These are phyloP conservation scores for Leptopilina clavipes DNA, from an alignment of 1,140 invertebrate genomes.

Conservation along the genomic window DNA sequence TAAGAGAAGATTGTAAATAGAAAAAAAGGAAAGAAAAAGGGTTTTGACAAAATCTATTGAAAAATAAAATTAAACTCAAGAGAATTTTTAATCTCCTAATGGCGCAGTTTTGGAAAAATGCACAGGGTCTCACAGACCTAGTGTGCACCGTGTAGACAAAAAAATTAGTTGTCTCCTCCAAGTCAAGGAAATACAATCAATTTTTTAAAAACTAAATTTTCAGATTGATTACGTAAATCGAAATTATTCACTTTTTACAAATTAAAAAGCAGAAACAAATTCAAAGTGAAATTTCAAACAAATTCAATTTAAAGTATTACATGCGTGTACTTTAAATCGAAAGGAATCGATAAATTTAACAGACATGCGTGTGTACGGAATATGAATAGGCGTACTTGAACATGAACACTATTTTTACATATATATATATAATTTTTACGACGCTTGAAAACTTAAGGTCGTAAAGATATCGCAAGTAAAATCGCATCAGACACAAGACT, in stretches of 20 bases:
- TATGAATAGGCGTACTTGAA: constrained; percentile 3
- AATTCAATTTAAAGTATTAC: background rate
- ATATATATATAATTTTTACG: background rate
- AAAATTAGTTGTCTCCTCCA: no score
- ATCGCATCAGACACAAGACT: background rate
- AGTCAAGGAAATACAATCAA: no score
- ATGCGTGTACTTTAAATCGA: background rate
- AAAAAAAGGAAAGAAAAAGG: constrained; percentile 26
- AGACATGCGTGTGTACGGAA: background rate
- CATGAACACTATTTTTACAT: background rate
- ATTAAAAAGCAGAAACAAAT: background rate
- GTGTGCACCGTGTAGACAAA: no score
- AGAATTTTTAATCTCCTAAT: background rate
- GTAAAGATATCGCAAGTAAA: constrained; percentile 15
- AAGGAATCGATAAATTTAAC: constrained; percentile 4
- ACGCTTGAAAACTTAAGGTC: background rate
- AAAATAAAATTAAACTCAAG: background rate
- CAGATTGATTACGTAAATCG: no score
- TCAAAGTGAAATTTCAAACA: background rate
- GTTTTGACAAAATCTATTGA: constrained; percentile 1
- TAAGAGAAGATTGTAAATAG: background rate
- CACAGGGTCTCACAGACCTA: no score
- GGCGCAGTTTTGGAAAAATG: no score
- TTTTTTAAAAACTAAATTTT: no score
- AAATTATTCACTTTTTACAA: background rate